A percentile compares a stretch with the other conserved stretches of the same genome.
Conservation (phyloP, 2,888 invertebrate genomes). For the Mythimna ferrago region DNA sequence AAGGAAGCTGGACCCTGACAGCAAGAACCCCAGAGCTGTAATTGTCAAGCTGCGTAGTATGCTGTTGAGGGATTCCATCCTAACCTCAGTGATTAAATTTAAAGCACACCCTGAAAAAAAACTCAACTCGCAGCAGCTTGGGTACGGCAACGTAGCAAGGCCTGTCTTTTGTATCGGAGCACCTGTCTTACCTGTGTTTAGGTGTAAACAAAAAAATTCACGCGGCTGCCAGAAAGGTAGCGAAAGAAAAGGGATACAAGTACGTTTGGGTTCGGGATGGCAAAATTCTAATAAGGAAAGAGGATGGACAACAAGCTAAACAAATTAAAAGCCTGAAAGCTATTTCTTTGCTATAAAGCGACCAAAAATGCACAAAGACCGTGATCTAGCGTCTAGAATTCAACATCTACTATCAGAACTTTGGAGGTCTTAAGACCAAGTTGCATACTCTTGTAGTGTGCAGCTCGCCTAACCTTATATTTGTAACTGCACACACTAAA, state of each 20-base stretch:
- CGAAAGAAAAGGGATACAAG: too few relatives aligned
- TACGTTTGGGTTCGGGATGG: too few relatives aligned
- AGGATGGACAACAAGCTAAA: too few relatives aligned
- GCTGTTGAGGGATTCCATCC: constrained; percentile 8
- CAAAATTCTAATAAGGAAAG: too few relatives aligned
- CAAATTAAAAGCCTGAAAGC: too few relatives aligned
- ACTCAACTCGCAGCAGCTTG: constrained; percentile 13
- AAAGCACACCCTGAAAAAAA: constrained; percentile 11
- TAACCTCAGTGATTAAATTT: constrained; percentile 9
- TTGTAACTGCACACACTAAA: too few relatives aligned
- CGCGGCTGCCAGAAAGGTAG: too few relatives aligned
- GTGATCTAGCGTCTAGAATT: too few relatives aligned
- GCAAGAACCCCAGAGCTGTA: constrained; percentile 10
- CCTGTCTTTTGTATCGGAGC: constrained; percentile 15
- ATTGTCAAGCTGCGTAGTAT: constrained; percentile 5
- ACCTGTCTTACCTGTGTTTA: constrained; percentile 13
- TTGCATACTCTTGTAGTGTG: too few relatives aligned
- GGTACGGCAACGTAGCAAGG: constrained; percentile 2
- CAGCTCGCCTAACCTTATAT: too few relatives aligned
- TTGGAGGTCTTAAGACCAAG: background rate
- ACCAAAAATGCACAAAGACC: too few relatives aligned
- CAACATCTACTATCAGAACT: background rate
- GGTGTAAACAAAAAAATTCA: background rate
- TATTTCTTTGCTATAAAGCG: too few relatives aligned
- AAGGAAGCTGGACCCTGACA: background rate